A percentile compares a stretch with the other conserved stretches of the same genome.
These are phyloP conservation scores for Crocuta crocuta DNA, from an alignment of 2,113 vertebrate genomes.

Conservation along the genomic window DNA sequence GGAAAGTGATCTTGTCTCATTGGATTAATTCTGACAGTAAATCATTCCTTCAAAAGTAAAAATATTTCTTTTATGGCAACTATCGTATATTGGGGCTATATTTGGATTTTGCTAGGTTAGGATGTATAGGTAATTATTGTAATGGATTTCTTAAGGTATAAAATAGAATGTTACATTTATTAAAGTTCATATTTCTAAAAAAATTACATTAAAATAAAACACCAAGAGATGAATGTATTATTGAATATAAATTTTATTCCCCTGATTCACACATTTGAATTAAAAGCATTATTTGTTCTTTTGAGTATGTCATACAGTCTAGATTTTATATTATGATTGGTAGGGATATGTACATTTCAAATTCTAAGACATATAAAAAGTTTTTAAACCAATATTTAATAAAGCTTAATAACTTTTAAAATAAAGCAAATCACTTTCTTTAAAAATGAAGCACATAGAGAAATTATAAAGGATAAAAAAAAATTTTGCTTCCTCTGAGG, in stretches of 20 bases:
- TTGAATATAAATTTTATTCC: background rate
- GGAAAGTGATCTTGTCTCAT: background rate
- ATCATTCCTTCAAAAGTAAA: conserved; percentile 35
- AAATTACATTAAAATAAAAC: background rate
- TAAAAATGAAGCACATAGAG: background rate
- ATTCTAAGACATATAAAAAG: background rate
- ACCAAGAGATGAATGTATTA: background rate
- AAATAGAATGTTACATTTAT: background rate
- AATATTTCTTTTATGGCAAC: conserved; percentile 5
- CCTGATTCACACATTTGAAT: background rate
- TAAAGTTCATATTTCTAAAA: conserved; percentile 39
- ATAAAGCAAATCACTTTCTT: background rate
- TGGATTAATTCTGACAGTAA: conserved; percentile 14
- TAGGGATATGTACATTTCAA: background rate
- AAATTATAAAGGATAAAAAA: background rate
- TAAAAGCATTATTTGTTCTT: background rate
- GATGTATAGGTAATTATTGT: background rate
- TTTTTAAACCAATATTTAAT: background rate
- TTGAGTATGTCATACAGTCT: background rate
- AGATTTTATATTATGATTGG: background rate
- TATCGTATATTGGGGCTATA: background rate
- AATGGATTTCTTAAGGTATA: conserved; percentile 1
- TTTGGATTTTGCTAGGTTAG: conserved; percentile 27
- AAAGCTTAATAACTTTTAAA: background rate
- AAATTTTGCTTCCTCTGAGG: background rate